Conservation (phyloP, 2,113 vertebrate species). For the Phylloscopus trochilus region DNA sequence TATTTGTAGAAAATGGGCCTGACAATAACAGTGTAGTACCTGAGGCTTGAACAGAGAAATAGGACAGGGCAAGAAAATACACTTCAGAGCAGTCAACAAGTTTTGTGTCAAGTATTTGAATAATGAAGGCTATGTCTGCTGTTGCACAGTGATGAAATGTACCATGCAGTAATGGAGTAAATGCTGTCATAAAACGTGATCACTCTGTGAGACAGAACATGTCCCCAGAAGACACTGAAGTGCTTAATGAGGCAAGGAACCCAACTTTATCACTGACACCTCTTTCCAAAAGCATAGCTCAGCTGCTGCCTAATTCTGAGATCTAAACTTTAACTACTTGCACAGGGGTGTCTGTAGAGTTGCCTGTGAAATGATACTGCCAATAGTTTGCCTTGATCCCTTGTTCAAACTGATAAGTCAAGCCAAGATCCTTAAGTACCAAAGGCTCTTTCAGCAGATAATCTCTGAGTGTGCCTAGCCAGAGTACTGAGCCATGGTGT, state of each 20-base stretch:
- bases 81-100: not conserved
- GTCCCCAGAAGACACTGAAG: not conserved
- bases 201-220: not conserved
- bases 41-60: not conserved
- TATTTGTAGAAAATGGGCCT: not conserved
- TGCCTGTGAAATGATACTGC: not conserved
- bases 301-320: not conserved
- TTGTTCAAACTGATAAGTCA: not conserved
- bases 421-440: not conserved
- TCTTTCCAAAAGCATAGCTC: not conserved
- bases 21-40: not conserved
- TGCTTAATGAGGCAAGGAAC: not conserved
- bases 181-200: not conserved
- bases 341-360: not conserved
- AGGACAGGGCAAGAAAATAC: not conserved
- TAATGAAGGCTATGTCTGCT: not conserved
- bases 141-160: not conserved
- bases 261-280: not conserved
- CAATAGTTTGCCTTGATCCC: not conserved
- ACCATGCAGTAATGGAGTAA: not conserved
- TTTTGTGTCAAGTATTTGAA: not conserved
- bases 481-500: not conserved
- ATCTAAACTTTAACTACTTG: not conserved
- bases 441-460: not conserved
- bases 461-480: not conserved